Evolutionary conservation across 2,113 vertebrate genomes (phyloP), one percentile per base, ranked within the genome.

Genomic region (Ptilonorhynchus violaceus): DNA sequence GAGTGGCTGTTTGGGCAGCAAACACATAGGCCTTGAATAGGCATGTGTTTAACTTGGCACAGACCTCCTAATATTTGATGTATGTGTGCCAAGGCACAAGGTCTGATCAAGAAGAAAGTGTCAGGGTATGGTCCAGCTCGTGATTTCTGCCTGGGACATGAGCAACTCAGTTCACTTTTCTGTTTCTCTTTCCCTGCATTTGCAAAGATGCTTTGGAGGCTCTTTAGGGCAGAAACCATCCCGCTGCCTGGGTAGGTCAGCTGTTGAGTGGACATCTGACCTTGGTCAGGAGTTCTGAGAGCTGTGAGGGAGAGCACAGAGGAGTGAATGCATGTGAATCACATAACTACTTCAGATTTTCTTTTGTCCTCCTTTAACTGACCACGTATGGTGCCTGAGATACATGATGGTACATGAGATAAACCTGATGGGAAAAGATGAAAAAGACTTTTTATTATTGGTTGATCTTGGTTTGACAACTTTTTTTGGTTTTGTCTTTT

Each of bases 301-400:
- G 16, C 35, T 76, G 20, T 88, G 63, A 52, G 50, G 16, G 4
- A 27, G 35, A 4, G 4, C 2, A 1, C 0, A 0, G 75, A 52
- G n/a, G 59, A 70, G 24, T 44, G 52, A 27, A 12, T 44, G 37
- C 24, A 24, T 74, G 30, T n/a, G 74, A 64, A 28, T 62, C 25
- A 4, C 27, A 1, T 16, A 79, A 33, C 18, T 78, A 88, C 60
- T 46, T 41, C 25, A 72, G 2, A 14, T 63, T 92, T 83, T n/a
- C 39, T 77, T 41, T 53, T 70, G 24, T 77, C 73, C 37, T 53
- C 30, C 25, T 85, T 67, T 84, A 60, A 49, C 6, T 90, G 47
- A 25, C 46, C 23, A 6, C 11, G 8, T 62, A 35, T 37, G 47
- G 55, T 70, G 41, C 4, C 4, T 15, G 11, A 73, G 17, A 33